A percentile compares a stretch with the other conserved stretches of the same genome.
Evolutionary conservation across 2,113 vertebrate species (phyloP).

Genomic region (Rhea pennata): DNA sequence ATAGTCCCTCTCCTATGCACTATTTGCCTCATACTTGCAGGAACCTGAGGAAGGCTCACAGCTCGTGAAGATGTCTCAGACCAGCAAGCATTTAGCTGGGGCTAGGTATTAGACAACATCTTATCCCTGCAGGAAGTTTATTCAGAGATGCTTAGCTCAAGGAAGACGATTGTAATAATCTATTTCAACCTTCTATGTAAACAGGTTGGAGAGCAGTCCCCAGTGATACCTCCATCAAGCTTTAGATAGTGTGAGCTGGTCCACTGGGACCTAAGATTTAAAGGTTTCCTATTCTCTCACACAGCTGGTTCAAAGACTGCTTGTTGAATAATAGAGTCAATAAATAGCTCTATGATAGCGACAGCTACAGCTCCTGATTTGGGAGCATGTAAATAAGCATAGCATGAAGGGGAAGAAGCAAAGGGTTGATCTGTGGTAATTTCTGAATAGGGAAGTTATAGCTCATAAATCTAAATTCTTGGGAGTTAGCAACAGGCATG

Average conservation of each 20-base stretch:
- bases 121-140: not conserved
- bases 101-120: not conserved
- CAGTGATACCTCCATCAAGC: not conserved
- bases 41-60: not conserved
- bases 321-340: not conserved
- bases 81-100: not conserved
- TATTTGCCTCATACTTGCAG: not conserved
- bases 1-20: not conserved
- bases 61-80: not conserved
- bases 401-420: not conserved
- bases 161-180: not conserved
- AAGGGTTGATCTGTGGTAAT: not conserved
- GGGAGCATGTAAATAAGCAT: not conserved
- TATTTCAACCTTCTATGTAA: not conserved
- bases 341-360: not conserved
- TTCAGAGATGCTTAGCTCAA: not conserved
- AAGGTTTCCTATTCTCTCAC: not conserved
- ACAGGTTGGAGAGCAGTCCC: not conserved
- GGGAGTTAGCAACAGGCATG: not conserved
- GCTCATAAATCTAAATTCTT: not conserved
- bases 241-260: not conserved
- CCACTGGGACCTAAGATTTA: not conserved
- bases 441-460: not conserved
- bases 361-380: not conserved
- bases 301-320: not conserved